Percentiles rank a stretch among this genome's conserved stretches.
Conservation (phyloP, 2,888 invertebrate species). For the Patella ulyssiponensis region DNA sequence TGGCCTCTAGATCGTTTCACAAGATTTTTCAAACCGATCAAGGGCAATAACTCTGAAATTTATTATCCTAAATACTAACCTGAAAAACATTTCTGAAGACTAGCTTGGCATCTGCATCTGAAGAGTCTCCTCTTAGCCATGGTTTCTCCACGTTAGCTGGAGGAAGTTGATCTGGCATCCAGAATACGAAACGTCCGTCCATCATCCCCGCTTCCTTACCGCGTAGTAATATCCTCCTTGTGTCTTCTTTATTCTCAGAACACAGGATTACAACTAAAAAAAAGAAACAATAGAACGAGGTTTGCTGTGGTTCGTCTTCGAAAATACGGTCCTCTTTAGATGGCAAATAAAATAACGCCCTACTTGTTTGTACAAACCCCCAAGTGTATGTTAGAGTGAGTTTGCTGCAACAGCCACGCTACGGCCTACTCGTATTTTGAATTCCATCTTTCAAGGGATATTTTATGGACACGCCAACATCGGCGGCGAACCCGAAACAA, state of each 20-base stretch:
- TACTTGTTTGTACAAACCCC: no score
- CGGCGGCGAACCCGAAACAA: no score
- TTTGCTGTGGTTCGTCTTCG: not conserved
- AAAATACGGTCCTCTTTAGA: no score
- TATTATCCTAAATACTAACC: constrained; percentile 30
- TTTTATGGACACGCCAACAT: no score
- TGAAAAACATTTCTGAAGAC: constrained; percentile 49
- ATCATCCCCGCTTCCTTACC: constrained; percentile 53
- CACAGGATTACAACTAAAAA: constrained; percentile 57
- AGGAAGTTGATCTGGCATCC: constrained; percentile 55
- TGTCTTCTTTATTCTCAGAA: constrained; percentile 43
- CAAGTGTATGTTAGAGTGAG: no score
- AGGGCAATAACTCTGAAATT: no score
- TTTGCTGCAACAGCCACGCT: no score
- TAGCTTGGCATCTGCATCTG: constrained; percentile 39
- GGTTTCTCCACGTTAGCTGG: constrained; percentile 47
- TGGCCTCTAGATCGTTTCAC: no score
- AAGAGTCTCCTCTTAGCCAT: constrained; percentile 43
- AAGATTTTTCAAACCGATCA: no score
- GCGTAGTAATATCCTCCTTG: constrained; percentile 43
- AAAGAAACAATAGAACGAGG: not conserved
- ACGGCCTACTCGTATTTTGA: no score
- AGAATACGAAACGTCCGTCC: constrained; percentile 50
- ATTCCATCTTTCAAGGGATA: no score
- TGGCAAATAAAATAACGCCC: no score